These are phyloP conservation scores for Limnephilus lunatus DNA, from an alignment of 2,888 invertebrate species.

Conservation along the genomic window DNA sequence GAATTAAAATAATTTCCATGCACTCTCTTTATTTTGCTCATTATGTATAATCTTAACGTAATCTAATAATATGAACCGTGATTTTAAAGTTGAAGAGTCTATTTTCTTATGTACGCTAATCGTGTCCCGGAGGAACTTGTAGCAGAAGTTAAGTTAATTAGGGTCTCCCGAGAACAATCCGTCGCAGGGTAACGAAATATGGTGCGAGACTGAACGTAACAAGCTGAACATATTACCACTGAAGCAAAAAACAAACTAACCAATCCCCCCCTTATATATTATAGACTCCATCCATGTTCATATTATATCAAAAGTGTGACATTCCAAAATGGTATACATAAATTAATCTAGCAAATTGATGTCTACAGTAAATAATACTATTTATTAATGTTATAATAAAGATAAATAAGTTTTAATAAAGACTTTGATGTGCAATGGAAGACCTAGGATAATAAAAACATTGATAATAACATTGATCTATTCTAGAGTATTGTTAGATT, in stretches of 20 bases:
- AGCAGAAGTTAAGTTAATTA: constrained; percentile 49
- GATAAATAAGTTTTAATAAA: constrained; percentile 18
- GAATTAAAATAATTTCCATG: constrained; percentile 49
- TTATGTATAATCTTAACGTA: constrained; percentile 34
- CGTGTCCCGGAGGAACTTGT: constrained; percentile 36
- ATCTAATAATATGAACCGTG: not conserved
- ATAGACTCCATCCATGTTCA: constrained; percentile 16
- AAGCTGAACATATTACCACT: constrained; percentile 7
- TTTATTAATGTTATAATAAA: not conserved
- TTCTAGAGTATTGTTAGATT: not conserved
- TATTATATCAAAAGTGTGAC: constrained; percentile 6
- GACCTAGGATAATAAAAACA: not conserved
- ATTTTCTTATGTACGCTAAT: constrained; percentile 44
- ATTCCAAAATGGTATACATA: constrained; percentile 27
- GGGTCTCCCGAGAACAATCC: constrained; percentile 44
- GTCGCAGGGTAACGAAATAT: constrained; percentile 44
- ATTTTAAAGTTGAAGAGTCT: constrained; percentile 18
- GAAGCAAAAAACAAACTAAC: constrained; percentile 14
- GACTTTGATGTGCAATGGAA: constrained; percentile 18
- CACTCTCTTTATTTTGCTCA: constrained; percentile 2
- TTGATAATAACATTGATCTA: constrained; percentile 21
- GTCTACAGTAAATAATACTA: not conserved
- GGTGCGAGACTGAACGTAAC: constrained; percentile 16
- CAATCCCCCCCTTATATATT: not conserved
- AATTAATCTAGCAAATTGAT: constrained; percentile 13